These are phyloP conservation scores for Brachyopa scutellaris DNA, from an alignment of 2,888 invertebrate genomes.

Conservation along the genomic window DNA sequence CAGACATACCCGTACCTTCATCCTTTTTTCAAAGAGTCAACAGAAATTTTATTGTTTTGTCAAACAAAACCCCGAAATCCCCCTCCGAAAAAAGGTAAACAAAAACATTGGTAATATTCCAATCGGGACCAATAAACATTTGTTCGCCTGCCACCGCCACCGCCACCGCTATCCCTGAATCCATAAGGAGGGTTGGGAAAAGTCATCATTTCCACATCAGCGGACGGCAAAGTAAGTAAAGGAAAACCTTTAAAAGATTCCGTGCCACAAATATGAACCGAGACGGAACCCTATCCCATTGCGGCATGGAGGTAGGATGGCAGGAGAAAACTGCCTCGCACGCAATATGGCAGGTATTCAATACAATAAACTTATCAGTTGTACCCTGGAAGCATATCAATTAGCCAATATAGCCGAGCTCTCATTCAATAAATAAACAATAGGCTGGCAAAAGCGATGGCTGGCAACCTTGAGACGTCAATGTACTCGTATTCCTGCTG, in stretches of 20 bases:
- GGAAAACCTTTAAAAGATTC: not conserved
- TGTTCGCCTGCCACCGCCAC: too few relatives aligned
- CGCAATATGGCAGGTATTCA: constrained; percentile 51
- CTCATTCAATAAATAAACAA: constrained; percentile 22
- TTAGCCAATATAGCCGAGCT: constrained; percentile 40
- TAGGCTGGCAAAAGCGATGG: not conserved
- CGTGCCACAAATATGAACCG: constrained; percentile 9
- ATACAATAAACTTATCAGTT: constrained; percentile 53
- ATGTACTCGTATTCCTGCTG: too few relatives aligned
- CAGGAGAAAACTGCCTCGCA: constrained; percentile 26
- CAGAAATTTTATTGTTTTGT: too few relatives aligned
- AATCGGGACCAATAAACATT: constrained; percentile 31
- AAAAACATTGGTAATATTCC: too few relatives aligned
- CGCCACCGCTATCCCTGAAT: too few relatives aligned
- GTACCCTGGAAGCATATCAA: constrained; percentile 53
- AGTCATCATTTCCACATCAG: constrained; percentile 15
- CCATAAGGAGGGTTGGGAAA: not conserved
- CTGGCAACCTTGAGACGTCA: not conserved
- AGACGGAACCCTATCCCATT: not conserved
- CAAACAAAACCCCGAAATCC: constrained; percentile 26
- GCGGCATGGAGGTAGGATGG: not conserved
- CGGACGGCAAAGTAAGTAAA: not conserved
- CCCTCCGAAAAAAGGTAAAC: too few relatives aligned
- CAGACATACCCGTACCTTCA: too few relatives aligned
- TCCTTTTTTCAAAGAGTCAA: too few relatives aligned